Base-by-base conservation (phyloP, 1,140 invertebrate species). In the Macrotrachela quadricornifera region DNA sequence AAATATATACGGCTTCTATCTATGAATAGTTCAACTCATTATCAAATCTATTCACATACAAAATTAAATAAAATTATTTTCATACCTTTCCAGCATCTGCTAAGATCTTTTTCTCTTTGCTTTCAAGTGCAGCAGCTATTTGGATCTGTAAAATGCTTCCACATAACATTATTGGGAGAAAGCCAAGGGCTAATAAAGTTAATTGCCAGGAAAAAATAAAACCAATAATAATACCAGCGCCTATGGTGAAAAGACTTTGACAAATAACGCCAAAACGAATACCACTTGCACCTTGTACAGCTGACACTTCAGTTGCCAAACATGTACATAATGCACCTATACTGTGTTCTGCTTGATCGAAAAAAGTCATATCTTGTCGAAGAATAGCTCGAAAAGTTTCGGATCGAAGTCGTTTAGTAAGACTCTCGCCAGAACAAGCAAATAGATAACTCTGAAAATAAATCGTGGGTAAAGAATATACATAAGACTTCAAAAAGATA, bases 291-390 rank as follows among this genome's bases (percentile, higher is more conserved):
- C 46, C 15, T 47, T 30, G 21, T 30, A 30, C 21, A 30, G 21
- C 21, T 30, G n/a, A 30, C 6, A 10, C 10, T 16, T 15, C 12
- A 18, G 8, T 43, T 14, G 10, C 79, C 6, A 86, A 63, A 40
- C 80, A 73, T 0, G 81, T 76, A 62, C 80, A 84, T 1, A 85
- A 61, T 0, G 80, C 78, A 8, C 82, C 82, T n/a, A 82, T 56
- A 10, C 77, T 79, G 60, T 85, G 82, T 10, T 66, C 69, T 41
- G 79, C 74, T 50, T 78, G 74, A 63, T 30, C 83, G 66, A 85
- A 90, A 85, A 85, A 92, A 37, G 78, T 72, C 61, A 91, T 83
- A 60, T 91, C 84, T 68, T 91, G 86, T 12, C 81, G 74, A 6
- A 91, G 68, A 1, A 86, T 77, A 10, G 81, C 73, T 59, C 76